Base-by-base conservation (phyloP, 2,113 vertebrate genomes). In the Sapayoa aenigma region DNA sequence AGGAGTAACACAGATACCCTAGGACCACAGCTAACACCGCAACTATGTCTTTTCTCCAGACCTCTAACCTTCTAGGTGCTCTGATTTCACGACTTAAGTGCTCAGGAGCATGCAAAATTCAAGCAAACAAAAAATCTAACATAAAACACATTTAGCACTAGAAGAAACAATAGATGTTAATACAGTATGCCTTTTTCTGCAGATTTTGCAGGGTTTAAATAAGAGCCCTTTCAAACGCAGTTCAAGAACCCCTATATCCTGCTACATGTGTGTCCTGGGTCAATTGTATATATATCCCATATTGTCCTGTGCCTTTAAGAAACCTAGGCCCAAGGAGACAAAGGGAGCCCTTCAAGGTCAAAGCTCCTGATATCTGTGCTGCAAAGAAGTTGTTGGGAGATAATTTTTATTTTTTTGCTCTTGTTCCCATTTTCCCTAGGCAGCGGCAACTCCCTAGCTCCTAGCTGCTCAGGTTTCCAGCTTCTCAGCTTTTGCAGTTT, bases 211-310 rank as follows among this genome's bases (percentile, higher is more conserved):
- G 9, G 11, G 12, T n/a, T 81, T 83, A 76, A 68, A 12, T 15
- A 75, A 39, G 6, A 79, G 23, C 19, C 9, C 4, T 82, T 88
- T 65, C 25, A 88, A 79, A 76, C 11, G 13, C 22, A 22, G 9
- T 27, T 9, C 30, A 75, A 65, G 42, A 67, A n/a, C 4, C 1
- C 5, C 6, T 9, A 39, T 7, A 37, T 39, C 20, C 14, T 75
- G 33, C 18, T 74, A 39, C 1, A 2, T 9, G 9, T 11, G 9
- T n/a, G n/a, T n/a, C n/a, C n/a, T n/a, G n/a, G n/a, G n/a, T n/a
- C n/a, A n/a, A n/a, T n/a, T n/a, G n/a, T n/a, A n/a, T n/a, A n/a
- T n/a, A n/a, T n/a, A n/a, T n/a, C n/a, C n/a, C n/a, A n/a, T n/a
- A n/a, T n/a, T n/a, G n/a, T n/a, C n/a, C n/a, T n/a, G n/a, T n/a